Base-by-base conservation (phyloP, 1,140 invertebrate species). In the Drosophila neocordata region DNA sequence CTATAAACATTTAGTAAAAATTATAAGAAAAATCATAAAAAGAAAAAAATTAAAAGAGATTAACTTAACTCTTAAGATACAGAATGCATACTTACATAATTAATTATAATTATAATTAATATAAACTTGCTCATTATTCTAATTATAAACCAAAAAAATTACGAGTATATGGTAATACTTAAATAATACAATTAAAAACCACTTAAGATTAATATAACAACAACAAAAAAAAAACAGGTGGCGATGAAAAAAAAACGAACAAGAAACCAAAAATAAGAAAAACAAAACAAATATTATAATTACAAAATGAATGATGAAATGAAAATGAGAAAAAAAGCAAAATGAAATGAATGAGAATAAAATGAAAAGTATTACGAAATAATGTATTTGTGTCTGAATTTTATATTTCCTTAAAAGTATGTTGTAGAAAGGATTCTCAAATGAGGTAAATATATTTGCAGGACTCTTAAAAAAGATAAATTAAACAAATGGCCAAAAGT, bases 41-140 rank as follows among this genome's bases (percentile, higher is more conserved):
- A 27, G 57, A 68, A 37, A 58, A 35, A n/a, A 38, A 52, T 65
- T 55, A 58, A 22, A 52, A 62, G 27, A 71, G 37, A 64, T 63
- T 61, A 37, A 68, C 53, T 60, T 80, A 84, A 74, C 61, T 80
- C 68, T 80, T 85, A 80, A 85, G 77, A 66, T 69, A 68, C 38
- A 59, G 65, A 61, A 65, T 44, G 73, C 73, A 79, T 84, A 85
- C 69, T 73, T 85, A 84, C 82, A 69, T 69, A 81, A 79, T 69
- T 76, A 76, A 72, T 76, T 79, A 83, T 84, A 85, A 55, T 55
- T 55, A 55, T 35, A 74, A 74, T 80, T 80, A 85, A 78, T 72
- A 84, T 78, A 72, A 85, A 85, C 71, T 85, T 85, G 81, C 81
- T 85, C 77, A 85, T 85, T 78, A 85, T 69, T 85, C 82, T 81